Evolutionary conservation across 2,797 vertebrate genomes (phyloP).

Genomic region (Anomalospiza imberbis): DNA sequence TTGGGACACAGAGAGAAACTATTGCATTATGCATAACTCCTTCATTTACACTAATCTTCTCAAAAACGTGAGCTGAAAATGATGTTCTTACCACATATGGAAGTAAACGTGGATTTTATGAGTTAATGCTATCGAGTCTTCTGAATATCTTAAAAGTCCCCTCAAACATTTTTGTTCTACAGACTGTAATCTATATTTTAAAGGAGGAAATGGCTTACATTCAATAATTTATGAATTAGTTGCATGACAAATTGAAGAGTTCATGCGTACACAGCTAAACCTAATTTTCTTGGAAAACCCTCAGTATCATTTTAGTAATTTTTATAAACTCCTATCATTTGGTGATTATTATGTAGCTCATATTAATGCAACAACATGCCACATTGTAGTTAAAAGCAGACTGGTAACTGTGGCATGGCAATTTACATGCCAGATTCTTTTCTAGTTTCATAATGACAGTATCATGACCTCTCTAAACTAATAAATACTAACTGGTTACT

Average conservation of each 20-base stretch:
- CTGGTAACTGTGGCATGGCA: neutral
- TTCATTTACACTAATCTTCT: slow-evolving; percentile 34
- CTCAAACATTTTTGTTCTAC: slow-evolving; percentile 45
- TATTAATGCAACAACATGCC: neutral
- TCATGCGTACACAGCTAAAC: slow-evolving; percentile 28
- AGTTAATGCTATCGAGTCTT: slow-evolving; percentile 35
- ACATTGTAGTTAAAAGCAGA: neutral
- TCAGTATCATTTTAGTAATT: neutral
- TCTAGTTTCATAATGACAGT: neutral
- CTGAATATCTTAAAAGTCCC: slow-evolving; percentile 18
- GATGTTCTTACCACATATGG: neutral
- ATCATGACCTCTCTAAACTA: neutral
- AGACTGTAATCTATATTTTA: slow-evolving; percentile 51
- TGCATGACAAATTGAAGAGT: slow-evolving; percentile 51
- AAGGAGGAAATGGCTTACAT: slow-evolving; percentile 39
- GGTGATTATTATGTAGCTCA: neutral
- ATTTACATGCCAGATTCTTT: neutral
- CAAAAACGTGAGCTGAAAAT: slow-evolving; percentile 34
- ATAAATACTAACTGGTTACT: neutral
- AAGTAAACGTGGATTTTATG: slow-evolving; percentile 25
- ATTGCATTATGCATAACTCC: slow-evolving; percentile 36
- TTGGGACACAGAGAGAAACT: slow-evolving; percentile 6
- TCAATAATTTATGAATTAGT: slow-evolving; percentile 55
- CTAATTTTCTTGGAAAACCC: slow-evolving; percentile 26
- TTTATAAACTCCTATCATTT: neutral